Conservation (phyloP, 2,797 vertebrate genomes). For the Peromyscus melanophrys region DNA sequence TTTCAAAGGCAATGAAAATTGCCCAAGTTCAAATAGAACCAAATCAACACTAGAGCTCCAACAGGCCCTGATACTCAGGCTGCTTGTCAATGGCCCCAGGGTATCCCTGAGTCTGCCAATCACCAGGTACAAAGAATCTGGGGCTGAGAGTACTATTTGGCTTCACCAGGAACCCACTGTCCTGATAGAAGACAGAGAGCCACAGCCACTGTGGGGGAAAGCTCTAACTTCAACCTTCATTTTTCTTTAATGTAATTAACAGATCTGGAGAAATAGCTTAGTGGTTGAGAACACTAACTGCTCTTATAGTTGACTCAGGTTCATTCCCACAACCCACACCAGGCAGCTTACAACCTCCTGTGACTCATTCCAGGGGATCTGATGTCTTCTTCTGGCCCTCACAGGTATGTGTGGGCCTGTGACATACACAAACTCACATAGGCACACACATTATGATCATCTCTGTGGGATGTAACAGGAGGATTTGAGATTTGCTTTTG, state of each 20-base stretch:
- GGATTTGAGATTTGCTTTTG: background rate
- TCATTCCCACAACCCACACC: background rate
- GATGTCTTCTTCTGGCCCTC: background rate
- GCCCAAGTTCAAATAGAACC: conserved; percentile 55
- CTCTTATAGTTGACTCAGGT: background rate
- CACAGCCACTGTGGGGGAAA: accelerated
- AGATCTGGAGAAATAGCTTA: background rate
- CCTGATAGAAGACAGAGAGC: accelerated
- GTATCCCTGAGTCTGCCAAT: background rate
- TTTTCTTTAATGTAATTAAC: background rate
- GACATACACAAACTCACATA: background rate
- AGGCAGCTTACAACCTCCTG: background rate
- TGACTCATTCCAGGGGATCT: background rate
- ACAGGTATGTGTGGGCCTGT: background rate
- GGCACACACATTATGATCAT: background rate
- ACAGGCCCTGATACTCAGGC: background rate
- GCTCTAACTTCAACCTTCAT: background rate
- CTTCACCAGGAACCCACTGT: accelerated
- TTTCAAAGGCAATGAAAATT: conserved; percentile 65
- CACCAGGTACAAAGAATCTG: accelerated
- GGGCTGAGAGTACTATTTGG: accelerated
- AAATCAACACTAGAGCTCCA: background rate
- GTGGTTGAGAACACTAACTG: background rate
- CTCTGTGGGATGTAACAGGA: background rate
- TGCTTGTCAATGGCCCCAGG: background rate